Evolutionary conservation across 2,113 vertebrate species (phyloP).

Genomic region (Piprites chloris): DNA sequence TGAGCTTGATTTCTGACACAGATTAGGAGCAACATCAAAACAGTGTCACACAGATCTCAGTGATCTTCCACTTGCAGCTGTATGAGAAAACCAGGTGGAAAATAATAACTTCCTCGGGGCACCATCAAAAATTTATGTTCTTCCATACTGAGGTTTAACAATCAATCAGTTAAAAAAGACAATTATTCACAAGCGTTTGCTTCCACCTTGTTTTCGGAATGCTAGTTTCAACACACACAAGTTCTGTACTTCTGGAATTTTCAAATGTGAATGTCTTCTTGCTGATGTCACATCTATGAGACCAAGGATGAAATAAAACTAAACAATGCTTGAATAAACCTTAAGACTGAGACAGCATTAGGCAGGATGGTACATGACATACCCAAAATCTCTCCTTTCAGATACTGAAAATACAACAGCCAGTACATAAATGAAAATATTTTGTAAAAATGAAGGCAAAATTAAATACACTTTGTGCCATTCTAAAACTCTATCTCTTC

Average conservation of each 20-base stretch:
- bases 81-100: not conserved
- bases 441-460: not conserved
- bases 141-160: not conserved
- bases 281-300: not conserved
- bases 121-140: not conserved
- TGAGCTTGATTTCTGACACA: not conserved
- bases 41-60: not conserved
- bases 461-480: not conserved
- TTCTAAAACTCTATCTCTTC: not conserved
- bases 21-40: not conserved
- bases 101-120: not conserved
- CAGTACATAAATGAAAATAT: not conserved
- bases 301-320: not conserved
- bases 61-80: not conserved
- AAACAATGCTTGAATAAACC: not conserved
- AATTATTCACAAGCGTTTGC: not conserved
- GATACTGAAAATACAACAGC: not conserved
- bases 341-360: not conserved
- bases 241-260: not conserved
- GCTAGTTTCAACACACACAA: not conserved
- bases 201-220: not conserved
- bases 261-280: not conserved
- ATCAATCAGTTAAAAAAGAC: not conserved
- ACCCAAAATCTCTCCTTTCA: not conserved
- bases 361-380: accelerated